phyloP scores from a whole-genome alignment of 2,888 invertebrate genomes.

The Stegana nigrithorax region DNA sequence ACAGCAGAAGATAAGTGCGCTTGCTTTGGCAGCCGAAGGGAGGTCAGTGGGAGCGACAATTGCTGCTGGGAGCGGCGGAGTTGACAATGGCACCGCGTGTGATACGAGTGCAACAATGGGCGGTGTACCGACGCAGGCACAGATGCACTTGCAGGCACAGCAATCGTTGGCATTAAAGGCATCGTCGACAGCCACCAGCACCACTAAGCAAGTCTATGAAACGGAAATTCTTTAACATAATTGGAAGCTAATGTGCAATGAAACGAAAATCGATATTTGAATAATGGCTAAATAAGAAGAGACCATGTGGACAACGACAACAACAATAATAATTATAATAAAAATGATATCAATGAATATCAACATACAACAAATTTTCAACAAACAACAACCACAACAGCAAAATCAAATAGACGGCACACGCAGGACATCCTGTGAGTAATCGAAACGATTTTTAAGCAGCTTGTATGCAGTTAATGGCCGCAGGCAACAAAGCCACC shows the following conservation, averaged over 20 bases:
- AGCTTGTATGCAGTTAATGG: too few relatives aligned
- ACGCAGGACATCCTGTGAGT: too few relatives aligned
- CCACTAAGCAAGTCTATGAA: constrained; percentile 87
- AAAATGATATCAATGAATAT: too few relatives aligned
- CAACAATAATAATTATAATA: constrained; percentile 24
- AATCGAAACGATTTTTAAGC: too few relatives aligned
- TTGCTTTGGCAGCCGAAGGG: constrained; percentile 43
- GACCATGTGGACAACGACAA: constrained; percentile 7
- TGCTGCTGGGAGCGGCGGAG: too few relatives aligned
- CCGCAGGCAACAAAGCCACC: neutral
- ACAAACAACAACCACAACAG: neutral
- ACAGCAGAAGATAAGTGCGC: constrained; percentile 73
- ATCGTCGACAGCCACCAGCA: constrained; percentile 76
- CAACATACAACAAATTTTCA: too few relatives aligned
- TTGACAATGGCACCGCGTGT: constrained; percentile 19
- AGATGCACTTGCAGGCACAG: constrained; percentile 29
- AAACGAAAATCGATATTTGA: constrained; percentile 65
- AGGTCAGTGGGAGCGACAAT: too few relatives aligned
- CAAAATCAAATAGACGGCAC: too few relatives aligned
- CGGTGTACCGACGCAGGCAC: constrained; percentile 48
- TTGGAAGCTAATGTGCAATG: constrained; percentile 65
- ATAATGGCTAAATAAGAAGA: too few relatives aligned
- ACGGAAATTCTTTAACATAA: constrained; percentile 91
- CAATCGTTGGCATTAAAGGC: constrained; percentile 51
- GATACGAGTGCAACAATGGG: too few relatives aligned